phyloP scores from a whole-genome alignment of 2,113 vertebrate species.

The Bettongia penicillata region DNA sequence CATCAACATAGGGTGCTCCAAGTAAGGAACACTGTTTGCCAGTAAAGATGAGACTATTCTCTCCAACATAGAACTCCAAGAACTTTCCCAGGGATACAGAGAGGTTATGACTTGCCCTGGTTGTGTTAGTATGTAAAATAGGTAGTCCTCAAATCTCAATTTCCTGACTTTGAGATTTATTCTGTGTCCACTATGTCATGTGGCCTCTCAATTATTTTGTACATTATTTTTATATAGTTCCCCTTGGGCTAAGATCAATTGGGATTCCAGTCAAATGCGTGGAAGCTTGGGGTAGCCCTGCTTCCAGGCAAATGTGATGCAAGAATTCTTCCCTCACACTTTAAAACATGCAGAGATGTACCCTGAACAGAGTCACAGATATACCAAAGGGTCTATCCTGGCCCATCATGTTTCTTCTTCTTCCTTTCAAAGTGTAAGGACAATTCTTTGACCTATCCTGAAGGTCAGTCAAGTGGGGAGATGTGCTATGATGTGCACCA shows the following conservation, averaged over 20 bases:
- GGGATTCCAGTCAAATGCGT: not conserved
- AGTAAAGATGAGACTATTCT: not conserved
- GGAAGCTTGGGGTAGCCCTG: not conserved
- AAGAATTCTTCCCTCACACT: not conserved
- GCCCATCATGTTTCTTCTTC: not conserved
- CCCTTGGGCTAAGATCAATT: not conserved
- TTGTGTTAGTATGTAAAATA: not conserved
- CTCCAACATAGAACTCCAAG: not conserved
- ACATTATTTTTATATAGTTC: not conserved
- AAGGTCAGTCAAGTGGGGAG: not conserved
- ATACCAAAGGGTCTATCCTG: not conserved
- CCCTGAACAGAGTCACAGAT: not conserved
- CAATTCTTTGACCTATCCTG: not conserved
- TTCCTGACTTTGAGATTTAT: not conserved
- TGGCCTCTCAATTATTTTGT: not conserved
- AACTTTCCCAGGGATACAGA: not conserved
- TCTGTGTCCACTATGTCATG: not conserved
- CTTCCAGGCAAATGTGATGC: not conserved
- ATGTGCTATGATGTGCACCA: not conserved
- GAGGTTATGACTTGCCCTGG: not conserved
- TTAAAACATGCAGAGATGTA: not conserved
- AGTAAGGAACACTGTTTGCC: not conserved
- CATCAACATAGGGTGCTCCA: not conserved
- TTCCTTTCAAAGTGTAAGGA: not conserved
- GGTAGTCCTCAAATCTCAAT: not conserved